Evolutionary conservation across 2,797 vertebrate genomes (phyloP), one percentile per base, ranked within the genome.

Genomic region (Apogon talboti): DNA sequence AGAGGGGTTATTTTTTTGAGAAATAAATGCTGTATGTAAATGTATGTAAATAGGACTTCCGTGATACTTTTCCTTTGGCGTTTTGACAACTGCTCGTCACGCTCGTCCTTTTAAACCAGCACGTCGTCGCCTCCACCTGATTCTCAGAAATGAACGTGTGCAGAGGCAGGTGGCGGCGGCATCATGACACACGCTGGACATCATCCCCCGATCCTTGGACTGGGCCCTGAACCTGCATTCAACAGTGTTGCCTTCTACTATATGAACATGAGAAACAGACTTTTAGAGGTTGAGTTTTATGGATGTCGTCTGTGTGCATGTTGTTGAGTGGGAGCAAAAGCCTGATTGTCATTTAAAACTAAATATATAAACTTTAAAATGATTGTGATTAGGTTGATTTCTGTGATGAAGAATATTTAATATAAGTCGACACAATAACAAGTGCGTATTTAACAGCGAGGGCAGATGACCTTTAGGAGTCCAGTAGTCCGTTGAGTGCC

Each of bases 211-310:
- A 78, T 71, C 30, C 9, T 55, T 46, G 78, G 77, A 55, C 64
- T 41, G 57, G 47, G 85, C 30, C 60, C 79, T 74, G 19, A 78
- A 74, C 68, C 71, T 76, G 77, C 78, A 78, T 86, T 85, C 80
- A 81, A 67, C 71, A 81, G 62, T 70, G 76, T 90, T 89, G 89
- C 90, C 88, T 92, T 92, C 82, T 55, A 62, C 66, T 24, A 37
- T 47, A 58, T 2, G 16, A 65, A 74, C 59, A 59, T 10, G 12
- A 67, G 14, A 60, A 38, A 57, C 43, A 61, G 52, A 74, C 37
- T 65, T 66, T 56, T 56, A 28, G 12, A 42, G 44, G 43, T 49
- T 13, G 18, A 46, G 56, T 73, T 69, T 33, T 33, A 50, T 79
- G 74, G 80, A 68, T 57, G 67, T 74, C 15, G 63, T 87, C 54